These are phyloP conservation scores for Xiphophorus maculatus DNA, from an alignment of 2,113 vertebrate genomes.

Conservation along the genomic window DNA sequence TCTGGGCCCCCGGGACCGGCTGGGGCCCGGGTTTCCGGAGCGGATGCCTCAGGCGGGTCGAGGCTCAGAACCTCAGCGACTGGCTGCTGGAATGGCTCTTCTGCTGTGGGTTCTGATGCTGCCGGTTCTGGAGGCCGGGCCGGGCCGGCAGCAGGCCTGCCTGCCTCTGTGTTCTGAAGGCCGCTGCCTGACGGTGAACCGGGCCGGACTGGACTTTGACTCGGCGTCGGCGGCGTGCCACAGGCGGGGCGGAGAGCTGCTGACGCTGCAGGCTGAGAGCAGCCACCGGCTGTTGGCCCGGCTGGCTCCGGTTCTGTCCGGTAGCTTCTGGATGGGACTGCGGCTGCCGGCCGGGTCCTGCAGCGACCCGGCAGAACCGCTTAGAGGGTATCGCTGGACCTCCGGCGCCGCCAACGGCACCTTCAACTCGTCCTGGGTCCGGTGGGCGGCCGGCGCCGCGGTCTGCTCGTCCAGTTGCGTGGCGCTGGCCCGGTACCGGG, in stretches of 20 bases:
- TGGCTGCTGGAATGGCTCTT: background rate
- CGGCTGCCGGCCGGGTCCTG: conserved; percentile 49
- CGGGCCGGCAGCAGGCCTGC: conserved; percentile 25
- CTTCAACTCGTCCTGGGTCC: conserved; percentile 11
- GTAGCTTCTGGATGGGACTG: conserved; percentile 76
- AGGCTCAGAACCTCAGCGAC: background rate
- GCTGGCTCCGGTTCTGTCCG: conserved; percentile 30
- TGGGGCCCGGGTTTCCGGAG: conserved; percentile 44
- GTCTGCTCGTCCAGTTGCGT: conserved; percentile 67
- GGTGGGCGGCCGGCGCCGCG: conserved; percentile 40
- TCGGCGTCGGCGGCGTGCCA: conserved; percentile 56
- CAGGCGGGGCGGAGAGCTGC: conserved; percentile 54
- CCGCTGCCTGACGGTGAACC: conserved; percentile 57
- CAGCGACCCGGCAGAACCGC: conserved; percentile 52
- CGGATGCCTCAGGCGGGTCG: background rate
- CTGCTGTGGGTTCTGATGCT: conserved; percentile 4
- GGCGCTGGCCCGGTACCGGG: conserved; percentile 55
- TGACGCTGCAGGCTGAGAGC: conserved; percentile 33
- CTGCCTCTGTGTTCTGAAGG: conserved; percentile 31
- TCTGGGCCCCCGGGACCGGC: background rate
- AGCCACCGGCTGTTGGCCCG: conserved; percentile 23
- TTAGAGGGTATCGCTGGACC: conserved; percentile 67
- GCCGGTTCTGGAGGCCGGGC: background rate
- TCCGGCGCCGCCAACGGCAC: background rate
- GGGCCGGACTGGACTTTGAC: conserved; percentile 57